Percentiles rank a stretch among this genome's conserved stretches.
phyloP scores from a whole-genome alignment of 2,888 invertebrate genomes.

The Andrena camellia region DNA sequence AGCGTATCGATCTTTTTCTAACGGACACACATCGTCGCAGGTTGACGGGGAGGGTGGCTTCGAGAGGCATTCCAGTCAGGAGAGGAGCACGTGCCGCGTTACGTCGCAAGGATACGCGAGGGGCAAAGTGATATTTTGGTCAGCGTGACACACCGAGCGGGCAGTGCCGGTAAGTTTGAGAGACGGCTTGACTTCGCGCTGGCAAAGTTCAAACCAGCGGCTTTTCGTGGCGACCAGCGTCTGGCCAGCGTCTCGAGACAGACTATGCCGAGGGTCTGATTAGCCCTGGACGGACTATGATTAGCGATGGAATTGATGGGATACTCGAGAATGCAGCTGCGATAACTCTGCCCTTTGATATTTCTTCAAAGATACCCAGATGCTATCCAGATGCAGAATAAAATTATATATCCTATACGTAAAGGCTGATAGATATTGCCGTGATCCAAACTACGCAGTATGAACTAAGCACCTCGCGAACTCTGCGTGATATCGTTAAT shows the following conservation, averaged over 20 bases:
- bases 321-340: not conserved
- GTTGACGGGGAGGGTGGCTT: constrained; percentile 40
- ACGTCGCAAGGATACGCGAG: constrained; percentile 39
- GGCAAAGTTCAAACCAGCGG: constrained; percentile 56
- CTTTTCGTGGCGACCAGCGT: constrained; percentile 24
- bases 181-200: constrained; percentile 73
- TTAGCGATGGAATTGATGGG: not conserved
- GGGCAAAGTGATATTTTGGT: constrained; percentile 77
- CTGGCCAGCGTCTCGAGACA: not conserved
- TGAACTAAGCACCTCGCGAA: not conserved
- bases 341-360: not conserved
- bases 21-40: constrained; percentile 37
- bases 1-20: constrained; percentile 56
- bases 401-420: no score
- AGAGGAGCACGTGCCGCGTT: constrained; percentile 18
- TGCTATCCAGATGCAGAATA: not conserved
- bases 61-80: constrained; percentile 33
- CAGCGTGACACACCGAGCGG: constrained; percentile 72
- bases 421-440: not conserved
- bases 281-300: not conserved
- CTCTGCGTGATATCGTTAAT: not conserved
- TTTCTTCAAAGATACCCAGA: not conserved
- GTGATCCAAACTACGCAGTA: not conserved
- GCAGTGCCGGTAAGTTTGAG: constrained; percentile 67
- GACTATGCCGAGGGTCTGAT: not conserved